Evolutionary conservation across 2,888 invertebrate genomes (phyloP), one percentile per base, ranked within the genome.

Genomic region (Strigamia maritima): DNA sequence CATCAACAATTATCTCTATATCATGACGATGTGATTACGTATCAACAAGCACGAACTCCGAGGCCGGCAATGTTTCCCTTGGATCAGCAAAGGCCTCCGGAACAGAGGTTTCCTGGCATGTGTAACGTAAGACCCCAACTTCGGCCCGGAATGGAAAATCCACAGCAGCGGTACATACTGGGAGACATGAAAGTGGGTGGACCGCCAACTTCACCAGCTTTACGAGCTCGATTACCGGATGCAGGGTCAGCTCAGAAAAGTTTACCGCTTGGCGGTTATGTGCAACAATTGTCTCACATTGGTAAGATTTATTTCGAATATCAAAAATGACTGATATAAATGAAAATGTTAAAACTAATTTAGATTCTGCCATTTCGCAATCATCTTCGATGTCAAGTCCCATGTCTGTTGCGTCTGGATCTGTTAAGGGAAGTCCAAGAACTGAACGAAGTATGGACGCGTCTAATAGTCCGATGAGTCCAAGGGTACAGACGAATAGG

Each of bases 1-100:
- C 80, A 80, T 75, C 79, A 79, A 38, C 75, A 79, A 74, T 19
- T 28, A 16, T 24, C 65, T 26, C 7, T 65, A 7, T 65, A 26
- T 16, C 65, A 65, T 26, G 65, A 65, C 3, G 65, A 65, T 10
- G 14, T 1, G 10, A 24, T 65, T 24, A 8, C 65, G 16, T 65
- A 65, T 26, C 26, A 24, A 26, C 65, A 65, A 65, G 14, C 65
- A 24, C 65, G 65, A 1, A 65, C 24, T 26, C 65, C 65, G 24
- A 8, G 65, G 16, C 65, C 65, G 10, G 65, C 65, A 65, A 49
- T 49, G 49, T 49, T 49, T 49, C 49, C 49, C 16, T 26, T 65
- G 28, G 65, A 65, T 26, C 65, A 24, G 10, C 65, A 65, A 16
- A 24, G 65, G 10, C 65, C 26, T 26, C 26, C 26, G 65, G 65